phyloP scores from a whole-genome alignment of 1,140 invertebrate species.

The Proales similis region DNA sequence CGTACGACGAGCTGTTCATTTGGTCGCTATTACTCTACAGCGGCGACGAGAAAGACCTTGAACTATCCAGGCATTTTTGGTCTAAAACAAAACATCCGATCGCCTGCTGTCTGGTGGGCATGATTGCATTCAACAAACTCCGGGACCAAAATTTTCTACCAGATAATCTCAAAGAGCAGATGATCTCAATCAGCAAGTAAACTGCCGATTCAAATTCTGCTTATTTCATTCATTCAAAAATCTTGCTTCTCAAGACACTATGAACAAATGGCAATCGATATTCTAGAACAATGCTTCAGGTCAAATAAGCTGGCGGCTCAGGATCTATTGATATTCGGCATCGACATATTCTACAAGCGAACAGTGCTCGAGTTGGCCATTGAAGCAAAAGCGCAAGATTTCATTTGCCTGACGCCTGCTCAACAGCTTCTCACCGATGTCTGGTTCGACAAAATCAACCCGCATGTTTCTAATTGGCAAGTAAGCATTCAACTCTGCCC shows the following conservation, averaged over 20 bases:
- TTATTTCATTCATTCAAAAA: background rate
- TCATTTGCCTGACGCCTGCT: slow-evolving; percentile 5
- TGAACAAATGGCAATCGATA: slow-evolving; percentile 29
- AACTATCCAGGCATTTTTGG: slow-evolving; percentile 28
- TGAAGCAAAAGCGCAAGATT: slow-evolving; percentile 12
- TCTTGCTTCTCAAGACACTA: slow-evolving; percentile 4
- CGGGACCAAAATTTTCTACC: slow-evolving; percentile 22
- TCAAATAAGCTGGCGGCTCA: slow-evolving; percentile 13
- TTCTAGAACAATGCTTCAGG: slow-evolving; percentile 2
- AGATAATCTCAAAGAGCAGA: slow-evolving; percentile 32
- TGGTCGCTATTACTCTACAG: slow-evolving; percentile 29
- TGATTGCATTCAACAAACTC: slow-evolving; percentile 13
- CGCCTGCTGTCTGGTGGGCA: slow-evolving; percentile 25
- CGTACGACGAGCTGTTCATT: slow-evolving; percentile 33
- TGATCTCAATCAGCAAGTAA: slow-evolving; percentile 8
- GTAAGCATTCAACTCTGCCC: background rate
- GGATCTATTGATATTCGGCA: slow-evolving; percentile 27
- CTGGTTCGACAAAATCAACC: slow-evolving; percentile 38
- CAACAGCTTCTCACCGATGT: slow-evolving; percentile 34
- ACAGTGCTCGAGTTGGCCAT: slow-evolving; percentile 20
- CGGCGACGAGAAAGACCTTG: slow-evolving; percentile 14
- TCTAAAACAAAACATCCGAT: slow-evolving; percentile 36
- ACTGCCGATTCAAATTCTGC: background rate
- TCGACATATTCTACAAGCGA: slow-evolving; percentile 23
- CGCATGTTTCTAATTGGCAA: slow-evolving; percentile 21